Base-by-base conservation (phyloP, 2,888 invertebrate species). In the Drosophila falleni region DNA sequence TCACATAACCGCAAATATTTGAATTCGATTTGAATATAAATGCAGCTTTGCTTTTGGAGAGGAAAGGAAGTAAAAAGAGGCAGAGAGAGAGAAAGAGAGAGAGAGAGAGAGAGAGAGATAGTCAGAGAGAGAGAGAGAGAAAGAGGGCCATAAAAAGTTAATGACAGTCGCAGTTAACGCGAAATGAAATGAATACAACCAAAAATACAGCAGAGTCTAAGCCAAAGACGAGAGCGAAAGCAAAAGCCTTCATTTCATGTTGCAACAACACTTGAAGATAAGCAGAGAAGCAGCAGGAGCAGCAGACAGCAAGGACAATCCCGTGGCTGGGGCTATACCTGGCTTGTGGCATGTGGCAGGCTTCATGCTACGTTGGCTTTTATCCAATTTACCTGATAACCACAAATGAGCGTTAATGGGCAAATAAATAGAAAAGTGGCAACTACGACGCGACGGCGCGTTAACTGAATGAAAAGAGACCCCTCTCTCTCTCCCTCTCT, bases 401-500 rank as follows among this genome's bases (percentile, higher is more conserved):
- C 89, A 76, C 86, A 86, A 86, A 86, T 86, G 86, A 86, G 89
- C 86, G 86, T 86, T 86, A 86, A 86, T 86, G 89, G 86, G 65
- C 86, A 86, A 86, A 89, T 86, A 86, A 86, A 86, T 89, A 86
- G 87, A 89, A 89, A 86, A 86, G 87, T 89, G 86, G 81, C 86
- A 87, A 81, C 84, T 86, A 80, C 84, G 87, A 59, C 66, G 78
- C 81, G 76, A 73, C 87, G 79, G 69, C 68, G 78, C 73, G 81
- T 86, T 76, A 86, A 79, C 86, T 77, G 78, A 85, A 77, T 77
- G 73, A 61, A 64, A 54, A 44, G 56, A 4, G 2, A 16, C 13
- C 15, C 11, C 2, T 11, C 15, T 11, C 26, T 5, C 19, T 19
- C 19, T 2, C 2, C 19, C 19, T 2, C 19, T 19, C 2, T 19